Evolutionary conservation across 2,888 invertebrate genomes (phyloP).

Genomic region (Apamea crenata): DNA sequence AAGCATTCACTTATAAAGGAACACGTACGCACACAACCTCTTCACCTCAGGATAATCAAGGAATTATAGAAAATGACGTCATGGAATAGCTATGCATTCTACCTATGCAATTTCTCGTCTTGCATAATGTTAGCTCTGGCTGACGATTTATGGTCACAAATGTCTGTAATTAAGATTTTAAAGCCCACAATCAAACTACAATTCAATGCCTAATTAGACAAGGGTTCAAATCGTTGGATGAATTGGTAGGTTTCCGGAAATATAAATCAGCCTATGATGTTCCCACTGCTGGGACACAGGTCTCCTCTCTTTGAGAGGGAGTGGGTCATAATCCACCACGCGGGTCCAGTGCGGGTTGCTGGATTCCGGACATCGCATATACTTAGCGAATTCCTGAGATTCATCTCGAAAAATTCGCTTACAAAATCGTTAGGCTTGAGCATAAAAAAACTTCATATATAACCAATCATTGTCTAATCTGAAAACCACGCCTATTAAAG

Average conservation of each 20-base stretch:
- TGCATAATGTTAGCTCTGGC: slow-evolving; percentile 30
- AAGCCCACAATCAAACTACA: neutral
- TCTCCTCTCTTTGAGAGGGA: no score
- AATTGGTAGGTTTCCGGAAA: neutral
- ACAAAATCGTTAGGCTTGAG: neutral
- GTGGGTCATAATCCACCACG: no score
- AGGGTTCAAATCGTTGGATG: neutral
- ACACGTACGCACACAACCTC: slow-evolving; percentile 56
- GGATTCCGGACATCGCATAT: neutral
- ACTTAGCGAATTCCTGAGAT: neutral
- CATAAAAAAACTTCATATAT: no score
- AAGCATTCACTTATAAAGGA: slow-evolving; percentile 22
- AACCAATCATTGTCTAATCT: no score
- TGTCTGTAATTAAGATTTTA: slow-evolving; percentile 37
- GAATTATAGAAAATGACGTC: slow-evolving; percentile 57
- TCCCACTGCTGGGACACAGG: no score
- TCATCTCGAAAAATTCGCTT: neutral
- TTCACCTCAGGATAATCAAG: slow-evolving; percentile 48
- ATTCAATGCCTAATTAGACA: slow-evolving; percentile 11
- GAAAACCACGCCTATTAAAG: neutral
- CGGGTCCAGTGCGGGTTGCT: no score
- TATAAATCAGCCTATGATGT: no score
- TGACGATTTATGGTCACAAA: slow-evolving; percentile 28
- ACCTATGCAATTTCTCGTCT: slow-evolving; percentile 43
- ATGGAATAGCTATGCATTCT: slow-evolving; percentile 10